Conservation (phyloP, 2,888 invertebrate species). For the Alentia gelatinosa region DNA sequence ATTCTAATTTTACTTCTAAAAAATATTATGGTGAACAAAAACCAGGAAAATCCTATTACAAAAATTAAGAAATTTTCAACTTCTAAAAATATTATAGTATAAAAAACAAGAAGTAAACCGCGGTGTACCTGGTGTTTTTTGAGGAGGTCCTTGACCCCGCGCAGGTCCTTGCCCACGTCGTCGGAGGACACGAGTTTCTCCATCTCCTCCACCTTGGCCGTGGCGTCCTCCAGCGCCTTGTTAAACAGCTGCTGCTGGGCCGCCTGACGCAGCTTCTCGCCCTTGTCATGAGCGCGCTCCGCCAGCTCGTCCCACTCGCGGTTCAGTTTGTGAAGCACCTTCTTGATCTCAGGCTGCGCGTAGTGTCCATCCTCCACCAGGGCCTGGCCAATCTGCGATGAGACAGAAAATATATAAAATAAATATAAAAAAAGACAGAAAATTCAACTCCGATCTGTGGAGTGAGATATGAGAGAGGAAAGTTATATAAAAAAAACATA, state of each 20-base stretch:
- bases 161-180: conserved; percentile 92
- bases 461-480: no score
- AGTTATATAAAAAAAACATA: no score
- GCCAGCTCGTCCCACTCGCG: conserved; percentile 89
- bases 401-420: neutral
- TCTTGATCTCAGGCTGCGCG: conserved; percentile 85
- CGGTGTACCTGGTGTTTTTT: conserved; percentile 92
- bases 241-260: conserved; percentile 85
- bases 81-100: no score
- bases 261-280: conserved; percentile 88
- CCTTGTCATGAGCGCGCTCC: conserved; percentile 86
- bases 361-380: conserved; percentile 88
- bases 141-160: conserved; percentile 94
- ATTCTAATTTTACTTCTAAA: no score
- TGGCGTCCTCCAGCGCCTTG: conserved; percentile 91
- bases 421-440: neutral
- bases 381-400: conserved; percentile 85
- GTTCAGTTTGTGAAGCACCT: conserved; percentile 86
- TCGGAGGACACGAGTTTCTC: conserved; percentile 87
- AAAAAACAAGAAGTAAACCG: no score
- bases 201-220: conserved; percentile 90
- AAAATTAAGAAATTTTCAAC: no score
- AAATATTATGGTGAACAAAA: no score
- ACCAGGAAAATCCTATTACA: no score
- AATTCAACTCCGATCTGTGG: no score